A percentile compares a stretch with the other conserved stretches of the same genome.
phyloP scores from a whole-genome alignment of 2,888 invertebrate genomes.

The Sabatieria punctata region DNA sequence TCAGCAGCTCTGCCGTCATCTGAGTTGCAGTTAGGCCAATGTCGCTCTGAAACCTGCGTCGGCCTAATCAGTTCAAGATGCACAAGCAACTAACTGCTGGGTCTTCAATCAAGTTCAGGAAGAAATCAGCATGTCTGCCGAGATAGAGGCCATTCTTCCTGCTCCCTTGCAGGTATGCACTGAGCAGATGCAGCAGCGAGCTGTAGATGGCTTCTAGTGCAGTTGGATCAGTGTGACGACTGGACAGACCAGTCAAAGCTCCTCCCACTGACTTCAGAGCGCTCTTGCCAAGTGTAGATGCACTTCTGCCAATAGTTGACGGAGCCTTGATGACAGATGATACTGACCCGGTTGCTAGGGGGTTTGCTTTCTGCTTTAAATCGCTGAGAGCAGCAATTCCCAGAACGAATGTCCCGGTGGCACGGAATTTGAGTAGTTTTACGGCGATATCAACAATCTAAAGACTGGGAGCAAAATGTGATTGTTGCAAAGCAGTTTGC shows the following conservation, averaged over 20 bases:
- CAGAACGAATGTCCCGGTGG: no score
- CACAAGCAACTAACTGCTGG: neutral
- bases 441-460: slow-evolving; percentile 33
- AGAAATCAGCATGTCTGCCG: slow-evolving; percentile 34
- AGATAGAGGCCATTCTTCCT: slow-evolving; percentile 34
- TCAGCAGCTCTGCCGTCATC: slow-evolving; percentile 33
- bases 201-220: slow-evolving; percentile 11
- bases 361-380: neutral
- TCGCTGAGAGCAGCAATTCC: no score
- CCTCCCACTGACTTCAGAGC: no score
- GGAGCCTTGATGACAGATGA: no score
- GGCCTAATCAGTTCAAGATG: no score
- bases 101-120: slow-evolving; percentile 34
- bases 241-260: no score
- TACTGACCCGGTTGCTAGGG: no score
- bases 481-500: slow-evolving; percentile 11
- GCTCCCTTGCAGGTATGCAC: slow-evolving; percentile 32
- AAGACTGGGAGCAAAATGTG: neutral
- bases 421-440: slow-evolving; percentile 25
- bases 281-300: no score
- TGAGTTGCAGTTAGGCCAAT: slow-evolving; percentile 33
- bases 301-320: no score
- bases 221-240: no score
- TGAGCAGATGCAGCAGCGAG: slow-evolving; percentile 24
- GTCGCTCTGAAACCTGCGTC: slow-evolving; percentile 27